These are phyloP conservation scores for Caenorhabditis tropicalis DNA, from an alignment of 1,140 invertebrate species.

Conservation along the genomic window DNA sequence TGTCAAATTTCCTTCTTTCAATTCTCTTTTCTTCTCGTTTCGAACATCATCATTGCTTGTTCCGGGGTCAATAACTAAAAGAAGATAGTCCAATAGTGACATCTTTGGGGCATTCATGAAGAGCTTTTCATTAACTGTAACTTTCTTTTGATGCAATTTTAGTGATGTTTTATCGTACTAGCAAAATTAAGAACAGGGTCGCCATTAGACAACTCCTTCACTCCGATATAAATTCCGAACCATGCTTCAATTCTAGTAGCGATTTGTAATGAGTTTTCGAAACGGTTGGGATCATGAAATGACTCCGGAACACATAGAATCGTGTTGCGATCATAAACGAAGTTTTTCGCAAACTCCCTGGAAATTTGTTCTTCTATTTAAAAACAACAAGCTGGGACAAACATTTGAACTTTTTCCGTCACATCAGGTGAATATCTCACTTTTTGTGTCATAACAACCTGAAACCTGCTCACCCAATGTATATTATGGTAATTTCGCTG, in stretches of 20 bases:
- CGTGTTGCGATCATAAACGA: not conserved
- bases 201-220: not conserved
- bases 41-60: not conserved
- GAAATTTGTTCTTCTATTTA: no score
- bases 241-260: constrained; percentile 5
- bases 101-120: constrained; percentile 10
- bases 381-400: not conserved
- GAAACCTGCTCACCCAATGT: not conserved
- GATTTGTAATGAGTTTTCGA: not conserved
- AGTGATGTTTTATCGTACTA: not conserved
- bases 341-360: constrained; percentile 4
- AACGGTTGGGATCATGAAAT: not conserved
- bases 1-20: not conserved
- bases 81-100: not conserved
- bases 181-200: constrained; percentile 2
- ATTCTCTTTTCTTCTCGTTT: not conserved
- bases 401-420: not conserved
- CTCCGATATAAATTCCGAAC: constrained; percentile 13
- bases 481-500: no score
- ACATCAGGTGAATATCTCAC: not conserved
- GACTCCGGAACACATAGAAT: not conserved
- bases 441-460: not conserved
- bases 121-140: not conserved
- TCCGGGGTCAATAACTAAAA: not conserved
- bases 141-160: not conserved